Evolutionary conservation across 2,888 invertebrate genomes (phyloP).

Genomic region (Drosophila yooni): DNA sequence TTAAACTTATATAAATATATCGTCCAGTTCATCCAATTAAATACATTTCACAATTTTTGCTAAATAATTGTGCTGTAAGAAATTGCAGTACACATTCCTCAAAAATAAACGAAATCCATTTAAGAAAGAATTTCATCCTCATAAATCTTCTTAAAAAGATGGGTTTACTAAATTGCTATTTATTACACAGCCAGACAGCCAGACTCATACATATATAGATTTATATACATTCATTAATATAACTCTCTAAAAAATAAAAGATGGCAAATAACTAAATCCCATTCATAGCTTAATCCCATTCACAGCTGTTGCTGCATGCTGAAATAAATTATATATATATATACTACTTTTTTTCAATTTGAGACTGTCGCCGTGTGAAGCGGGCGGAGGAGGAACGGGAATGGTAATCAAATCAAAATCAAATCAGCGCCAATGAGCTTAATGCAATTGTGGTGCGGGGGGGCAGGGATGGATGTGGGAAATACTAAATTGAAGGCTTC

Average conservation of each 20-base stretch:
- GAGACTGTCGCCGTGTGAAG: conserved; percentile 27
- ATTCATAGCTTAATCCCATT: background rate
- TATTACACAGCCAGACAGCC: background rate
- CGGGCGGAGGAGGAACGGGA: background rate
- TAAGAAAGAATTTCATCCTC: background rate
- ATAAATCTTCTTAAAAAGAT: background rate
- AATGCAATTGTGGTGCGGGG: conserved; percentile 20
- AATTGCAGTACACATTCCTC: background rate
- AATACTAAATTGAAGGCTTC: conserved; percentile 6
- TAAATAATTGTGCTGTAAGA: background rate
- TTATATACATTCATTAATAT: background rate
- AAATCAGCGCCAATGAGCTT: conserved; percentile 47
- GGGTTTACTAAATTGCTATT: background rate
- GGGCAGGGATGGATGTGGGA: conserved; percentile 2
- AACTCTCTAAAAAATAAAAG: background rate
- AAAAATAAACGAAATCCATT: background rate
- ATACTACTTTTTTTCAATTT: conserved; percentile 29
- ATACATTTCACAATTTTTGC: background rate
- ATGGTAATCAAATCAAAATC: conserved; percentile 50
- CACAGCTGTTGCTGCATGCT: conserved; percentile 14
- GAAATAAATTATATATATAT: background rate
- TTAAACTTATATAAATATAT: background rate
- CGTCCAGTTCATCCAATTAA: background rate
- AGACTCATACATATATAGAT: background rate
- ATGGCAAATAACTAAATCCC: conserved; percentile 4